Conservation (phyloP, 2,113 vertebrate species). For the Rhinogobius similis region DNA sequence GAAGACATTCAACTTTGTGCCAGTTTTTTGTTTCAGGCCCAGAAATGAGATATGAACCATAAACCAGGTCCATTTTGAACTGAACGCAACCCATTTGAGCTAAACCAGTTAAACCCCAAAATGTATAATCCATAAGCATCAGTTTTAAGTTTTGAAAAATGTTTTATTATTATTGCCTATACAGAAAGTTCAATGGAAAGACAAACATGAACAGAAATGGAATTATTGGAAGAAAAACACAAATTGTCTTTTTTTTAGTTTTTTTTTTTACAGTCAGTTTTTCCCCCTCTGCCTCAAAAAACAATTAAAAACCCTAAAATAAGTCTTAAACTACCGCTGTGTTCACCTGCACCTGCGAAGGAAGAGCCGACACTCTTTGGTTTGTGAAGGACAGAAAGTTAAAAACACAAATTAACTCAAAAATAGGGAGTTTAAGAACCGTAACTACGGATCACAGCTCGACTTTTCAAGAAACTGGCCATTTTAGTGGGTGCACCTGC, state of each 20-base stretch:
- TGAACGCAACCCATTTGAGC: too few relatives aligned
- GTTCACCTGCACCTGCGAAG: slow-evolving; percentile 17
- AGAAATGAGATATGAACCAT: too few relatives aligned
- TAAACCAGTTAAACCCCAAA: too few relatives aligned
- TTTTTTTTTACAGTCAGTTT: slow-evolving; percentile 42
- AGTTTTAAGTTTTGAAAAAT: slow-evolving; percentile 58
- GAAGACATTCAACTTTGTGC: too few relatives aligned
- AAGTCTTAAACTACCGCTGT: not conserved
- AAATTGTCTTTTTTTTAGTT: slow-evolving; percentile 31
- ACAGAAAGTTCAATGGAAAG: slow-evolving; percentile 60
- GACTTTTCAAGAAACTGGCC: slow-evolving; percentile 6
- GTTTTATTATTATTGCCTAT: slow-evolving; percentile 68
- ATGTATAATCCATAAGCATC: too few relatives aligned
- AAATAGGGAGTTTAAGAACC: not conserved
- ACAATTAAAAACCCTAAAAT: slow-evolving; percentile 20
- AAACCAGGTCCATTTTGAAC: too few relatives aligned
- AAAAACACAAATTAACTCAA: not conserved
- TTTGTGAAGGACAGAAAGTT: slow-evolving; percentile 25
- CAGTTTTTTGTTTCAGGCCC: too few relatives aligned
- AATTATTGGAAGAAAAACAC: slow-evolving; percentile 60
- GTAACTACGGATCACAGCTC: slow-evolving; percentile 3
- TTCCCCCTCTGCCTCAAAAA: slow-evolving; percentile 23
- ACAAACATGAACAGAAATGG: slow-evolving; percentile 36
- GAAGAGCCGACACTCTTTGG: slow-evolving; percentile 58
- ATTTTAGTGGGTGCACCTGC: not conserved